These are phyloP conservation scores for Diabrotica virgifera DNA, from an alignment of 1,140 invertebrate species.

Conservation along the genomic window DNA sequence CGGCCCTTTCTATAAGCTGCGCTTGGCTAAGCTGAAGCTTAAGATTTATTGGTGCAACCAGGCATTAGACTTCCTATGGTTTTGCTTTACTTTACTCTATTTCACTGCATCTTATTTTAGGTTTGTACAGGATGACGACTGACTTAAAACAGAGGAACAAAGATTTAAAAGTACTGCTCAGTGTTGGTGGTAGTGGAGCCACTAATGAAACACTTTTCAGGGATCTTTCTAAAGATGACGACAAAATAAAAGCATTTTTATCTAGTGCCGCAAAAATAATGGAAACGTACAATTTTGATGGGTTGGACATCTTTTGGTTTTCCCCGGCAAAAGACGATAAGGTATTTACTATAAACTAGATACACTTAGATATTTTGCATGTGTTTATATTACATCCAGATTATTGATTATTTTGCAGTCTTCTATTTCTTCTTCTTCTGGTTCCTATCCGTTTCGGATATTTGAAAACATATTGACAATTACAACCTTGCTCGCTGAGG, in stretches of 20 bases:
- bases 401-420: no score
- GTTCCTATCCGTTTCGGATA: no score
- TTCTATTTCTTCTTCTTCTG: no score
- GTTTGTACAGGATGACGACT: slow-evolving; percentile 7
- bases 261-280: slow-evolving; percentile 18
- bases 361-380: no score
- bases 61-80: no score
- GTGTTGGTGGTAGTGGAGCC: slow-evolving; percentile 16
- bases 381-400: no score
- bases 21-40: no score
- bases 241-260: slow-evolving; percentile 16
- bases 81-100: no score
- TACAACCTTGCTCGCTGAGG: no score
- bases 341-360: background rate
- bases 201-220: slow-evolving; percentile 9
- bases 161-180: slow-evolving; percentile 22
- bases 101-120: background rate
- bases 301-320: slow-evolving; percentile 28
- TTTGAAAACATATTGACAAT: no score
- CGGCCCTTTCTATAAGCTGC: no score
- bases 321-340: slow-evolving; percentile 22
- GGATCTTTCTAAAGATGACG: slow-evolving; percentile 16
- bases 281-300: slow-evolving; percentile 25
- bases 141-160: slow-evolving; percentile 20
- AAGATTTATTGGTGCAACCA: no score